Conservation (phyloP, 1,140 invertebrate species). For the Mesaphorura yosii region DNA sequence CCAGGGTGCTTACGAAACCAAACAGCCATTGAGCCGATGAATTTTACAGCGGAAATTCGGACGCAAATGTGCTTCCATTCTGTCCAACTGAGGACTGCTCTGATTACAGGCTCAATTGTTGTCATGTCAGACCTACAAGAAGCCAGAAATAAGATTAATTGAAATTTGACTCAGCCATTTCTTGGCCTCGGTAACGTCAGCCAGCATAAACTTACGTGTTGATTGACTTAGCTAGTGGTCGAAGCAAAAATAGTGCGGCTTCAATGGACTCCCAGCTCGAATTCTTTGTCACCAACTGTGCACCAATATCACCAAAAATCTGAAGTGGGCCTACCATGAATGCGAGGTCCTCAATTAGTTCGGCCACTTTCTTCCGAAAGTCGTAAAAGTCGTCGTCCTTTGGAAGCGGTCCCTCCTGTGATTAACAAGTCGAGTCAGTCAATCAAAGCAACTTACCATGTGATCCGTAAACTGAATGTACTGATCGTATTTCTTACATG, state of each 20-base stretch:
- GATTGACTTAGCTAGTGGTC: slow-evolving; percentile 88
- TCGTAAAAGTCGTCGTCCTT: slow-evolving; percentile 76
- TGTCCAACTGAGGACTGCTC: slow-evolving; percentile 76
- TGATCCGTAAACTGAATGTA: not conserved
- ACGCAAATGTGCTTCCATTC: slow-evolving; percentile 76
- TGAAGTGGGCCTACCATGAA: slow-evolving; percentile 88
- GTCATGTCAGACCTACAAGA: slow-evolving; percentile 70
- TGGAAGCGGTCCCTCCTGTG: slow-evolving; percentile 70
- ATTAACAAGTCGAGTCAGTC: too few species aligned
- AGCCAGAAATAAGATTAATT: slow-evolving; percentile 4
- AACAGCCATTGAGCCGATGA: slow-evolving; percentile 85
- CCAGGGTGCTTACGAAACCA: slow-evolving; percentile 86
- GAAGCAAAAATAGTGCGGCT: slow-evolving; percentile 91
- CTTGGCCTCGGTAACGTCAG: too few species aligned
- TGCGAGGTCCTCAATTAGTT: slow-evolving; percentile 93
- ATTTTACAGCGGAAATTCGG: slow-evolving; percentile 69
- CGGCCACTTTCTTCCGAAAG: slow-evolving; percentile 77
- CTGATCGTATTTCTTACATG: slow-evolving; percentile 46
- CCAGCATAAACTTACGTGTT: slow-evolving; percentile 74
- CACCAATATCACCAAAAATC: slow-evolving; percentile 63
- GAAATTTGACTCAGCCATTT: too few species aligned
- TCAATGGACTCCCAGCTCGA: slow-evolving; percentile 82
- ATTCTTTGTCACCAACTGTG: slow-evolving; percentile 65
- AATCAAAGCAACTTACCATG: slow-evolving; percentile 8
- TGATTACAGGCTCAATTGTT: slow-evolving; percentile 81